Evolutionary conservation across 1,140 invertebrate genomes (phyloP), one percentile per base, ranked within the genome.

Genomic region (Centruroides sculpturatus): DNA sequence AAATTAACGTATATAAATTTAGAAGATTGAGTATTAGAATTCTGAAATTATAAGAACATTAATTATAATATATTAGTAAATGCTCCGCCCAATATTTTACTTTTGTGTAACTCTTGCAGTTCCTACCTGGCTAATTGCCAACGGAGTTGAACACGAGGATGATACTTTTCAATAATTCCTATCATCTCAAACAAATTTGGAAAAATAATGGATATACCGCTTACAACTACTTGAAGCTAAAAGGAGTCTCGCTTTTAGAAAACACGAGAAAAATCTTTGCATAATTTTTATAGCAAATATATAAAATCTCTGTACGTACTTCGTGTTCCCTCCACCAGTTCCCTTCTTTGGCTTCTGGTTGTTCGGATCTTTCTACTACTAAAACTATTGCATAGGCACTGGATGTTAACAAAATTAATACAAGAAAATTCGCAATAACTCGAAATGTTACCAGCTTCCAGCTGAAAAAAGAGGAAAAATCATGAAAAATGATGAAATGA

Each of bases 1-100:
- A 87, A 70, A 96, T 95, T 41, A 98, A 76, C 0, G 93, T 93
- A 70, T 95, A 95, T 66, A 98, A 80, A 74, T 97, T 98, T 34
- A 98, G 75, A 56, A 98, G 80, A 77, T 98, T 96, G 13, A 98
- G 76, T 3, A 91, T 78, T 85, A 98, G 92, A 64, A 98, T 97
- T 69, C 94, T 93, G 76, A 64, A 63, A 63, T 53, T 50, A 56
- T 10, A 41, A 50, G 12, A 49, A n/a, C 46, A 41, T 36, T 11
- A 8, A 41, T 5, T 41, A 41, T 41, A 41, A 5, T 41, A 41
- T 23, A 23, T 23, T 23, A 23, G 23, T 23, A 23, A 23, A 23
- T 23, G 23, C 23, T 23, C 23, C 23, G 23, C 23, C 23, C 23
- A 23, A 41, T 41, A 41, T 41, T 8, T 41, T 41, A 8, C 41